These are phyloP conservation scores for Conus betulinus DNA, from an alignment of 1,140 invertebrate genomes.

Conservation along the genomic window DNA sequence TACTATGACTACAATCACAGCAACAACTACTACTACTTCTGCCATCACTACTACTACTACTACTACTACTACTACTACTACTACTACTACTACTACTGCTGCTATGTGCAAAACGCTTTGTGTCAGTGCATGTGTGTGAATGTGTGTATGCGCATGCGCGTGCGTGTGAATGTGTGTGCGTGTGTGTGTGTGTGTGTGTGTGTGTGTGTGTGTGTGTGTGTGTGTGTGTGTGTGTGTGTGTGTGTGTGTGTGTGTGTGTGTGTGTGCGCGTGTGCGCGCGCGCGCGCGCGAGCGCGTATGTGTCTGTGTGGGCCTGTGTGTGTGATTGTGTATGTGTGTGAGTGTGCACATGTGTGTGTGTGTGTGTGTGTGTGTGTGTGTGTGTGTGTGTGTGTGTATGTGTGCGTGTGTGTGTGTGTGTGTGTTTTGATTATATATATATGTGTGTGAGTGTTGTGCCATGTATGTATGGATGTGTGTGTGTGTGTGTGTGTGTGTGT, in stretches of 20 bases:
- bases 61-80: too few species aligned
- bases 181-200: neutral
- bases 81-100: neutral
- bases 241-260: neutral
- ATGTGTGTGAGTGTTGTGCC: neutral
- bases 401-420: neutral
- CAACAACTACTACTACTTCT: too few species aligned
- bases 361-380: neutral
- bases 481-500: slow-evolving; percentile 7
- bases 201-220: slow-evolving; percentile 2
- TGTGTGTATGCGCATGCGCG: neutral
- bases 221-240: slow-evolving; percentile 7
- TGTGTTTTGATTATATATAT: too few species aligned
- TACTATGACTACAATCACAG: neutral
- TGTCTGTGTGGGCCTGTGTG: neutral
- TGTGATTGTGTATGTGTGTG: neutral
- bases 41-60: neutral
- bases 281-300: neutral
- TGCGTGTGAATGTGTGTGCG: neutral
- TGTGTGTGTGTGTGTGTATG: neutral
- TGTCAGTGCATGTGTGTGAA: neutral
- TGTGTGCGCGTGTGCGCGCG: neutral
- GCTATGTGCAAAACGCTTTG: neutral
- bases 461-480: neutral
- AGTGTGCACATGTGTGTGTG: neutral